Base-by-base conservation (phyloP, 2,113 vertebrate genomes). In the Salvelinus sp. region DNA sequence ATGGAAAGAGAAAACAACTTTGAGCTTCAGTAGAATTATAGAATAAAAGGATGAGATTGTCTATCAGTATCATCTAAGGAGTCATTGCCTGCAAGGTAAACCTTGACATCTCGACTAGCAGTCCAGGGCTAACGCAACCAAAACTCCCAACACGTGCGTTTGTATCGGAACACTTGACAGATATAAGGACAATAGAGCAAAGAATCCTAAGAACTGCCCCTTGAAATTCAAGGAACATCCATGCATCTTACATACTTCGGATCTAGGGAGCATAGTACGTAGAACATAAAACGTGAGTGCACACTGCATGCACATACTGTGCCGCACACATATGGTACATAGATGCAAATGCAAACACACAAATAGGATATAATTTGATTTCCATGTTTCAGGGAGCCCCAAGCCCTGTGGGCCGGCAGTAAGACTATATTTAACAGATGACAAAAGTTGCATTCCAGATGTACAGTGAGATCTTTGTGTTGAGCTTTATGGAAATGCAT, bases 381-480 rank as follows among this genome's bases (percentile, higher is more conserved):
- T 89, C 90, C 92, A 91, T 89, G 89, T 91, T 88, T 84, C 65
- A 83, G 82, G 87, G 88, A 90, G 87, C 81, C 87, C 80, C 72
- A 65, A 75, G 78, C 82, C 81, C 82, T 77, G 76, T 78, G 83
- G 85, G 80, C 88, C 87, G 79, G 80, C 82, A 76, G 76, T 77
- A 81, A 85, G 81, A 88, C 85, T 91, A 88, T 89, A 91, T 93
- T 91, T 92, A 93, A 90, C 92, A 92, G 90, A 92, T 90, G 91
- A 93, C 90, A 92, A 91, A 91, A 92, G 90, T 92, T 91, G 88
- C 91, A 92, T 92, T 92, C 91, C 91, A 92, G 91, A 92, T 92
- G 92, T 92, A 93, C 90, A 93, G 89, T 90, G 79, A 89, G 84
- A 92, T 94, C 92, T 92, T 91, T 93, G 92, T 93, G 89, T 87